These are phyloP conservation scores for Poecilia wingei DNA, from an alignment of 2,797 vertebrate genomes.

Conservation along the genomic window DNA sequence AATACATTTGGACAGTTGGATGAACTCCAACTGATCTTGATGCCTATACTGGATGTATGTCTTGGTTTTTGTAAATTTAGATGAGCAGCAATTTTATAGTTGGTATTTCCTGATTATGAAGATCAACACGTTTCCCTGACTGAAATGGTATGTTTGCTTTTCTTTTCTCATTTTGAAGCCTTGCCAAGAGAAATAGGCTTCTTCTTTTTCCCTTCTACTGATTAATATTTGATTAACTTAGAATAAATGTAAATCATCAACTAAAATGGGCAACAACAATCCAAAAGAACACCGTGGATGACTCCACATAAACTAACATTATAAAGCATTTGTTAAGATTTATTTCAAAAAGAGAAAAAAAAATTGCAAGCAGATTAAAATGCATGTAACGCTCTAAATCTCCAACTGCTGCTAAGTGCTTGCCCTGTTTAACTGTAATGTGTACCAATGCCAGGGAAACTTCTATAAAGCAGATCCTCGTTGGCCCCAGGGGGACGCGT, in stretches of 20 bases:
- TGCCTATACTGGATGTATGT: not conserved
- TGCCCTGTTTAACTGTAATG: conserved; percentile 17
- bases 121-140: not conserved
- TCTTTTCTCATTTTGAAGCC: not conserved
- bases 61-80: not conserved
- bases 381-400: not conserved
- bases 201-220: not conserved
- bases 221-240: not conserved
- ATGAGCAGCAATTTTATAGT: not conserved
- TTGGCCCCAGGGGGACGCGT: conserved; percentile 11
- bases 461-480: conserved; percentile 41
- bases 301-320: not conserved
- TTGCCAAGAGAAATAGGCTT: not conserved
- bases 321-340: not conserved
- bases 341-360: not conserved
- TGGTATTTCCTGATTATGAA: not conserved
- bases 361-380: not conserved
- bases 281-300: not conserved
- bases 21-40: not conserved
- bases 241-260: not conserved
- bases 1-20: not conserved
- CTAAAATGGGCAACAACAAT: not conserved
- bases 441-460: conserved; percentile 24
- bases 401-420: conserved; percentile 26
- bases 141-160: not conserved